phyloP scores from a whole-genome alignment of 2,888 invertebrate genomes.

The Nomada fabriciana region DNA sequence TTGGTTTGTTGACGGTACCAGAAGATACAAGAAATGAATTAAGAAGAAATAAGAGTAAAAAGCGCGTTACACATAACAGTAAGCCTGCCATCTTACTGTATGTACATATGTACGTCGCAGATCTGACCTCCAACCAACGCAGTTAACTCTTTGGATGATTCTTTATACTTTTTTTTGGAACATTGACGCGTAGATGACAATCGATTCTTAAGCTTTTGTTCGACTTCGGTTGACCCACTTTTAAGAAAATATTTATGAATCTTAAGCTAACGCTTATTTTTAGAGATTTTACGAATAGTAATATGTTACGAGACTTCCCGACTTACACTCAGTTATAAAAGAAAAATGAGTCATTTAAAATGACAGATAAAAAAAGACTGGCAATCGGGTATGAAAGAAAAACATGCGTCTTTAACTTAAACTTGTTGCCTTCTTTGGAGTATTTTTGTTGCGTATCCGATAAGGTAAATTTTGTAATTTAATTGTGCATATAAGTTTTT shows the following conservation, averaged over 20 bases:
- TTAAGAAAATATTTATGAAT: neutral
- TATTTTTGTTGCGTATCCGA: conserved; percentile 20
- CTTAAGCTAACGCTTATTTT: neutral
- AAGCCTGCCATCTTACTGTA: conserved; percentile 65
- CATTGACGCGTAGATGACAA: conserved; percentile 34
- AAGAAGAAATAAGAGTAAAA: conserved; percentile 37
- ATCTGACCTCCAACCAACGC: conserved; percentile 54
- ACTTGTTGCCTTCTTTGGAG: neutral
- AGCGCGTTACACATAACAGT: conserved; percentile 19
- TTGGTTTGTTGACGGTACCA: conserved; percentile 67
- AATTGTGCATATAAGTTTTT: neutral
- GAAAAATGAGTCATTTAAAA: neutral
- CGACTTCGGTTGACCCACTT: neutral
- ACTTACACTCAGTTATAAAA: neutral
- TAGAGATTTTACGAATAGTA: neutral
- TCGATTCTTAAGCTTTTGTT: neutral
- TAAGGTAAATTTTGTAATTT: conserved; percentile 33
- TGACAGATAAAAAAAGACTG: neutral
- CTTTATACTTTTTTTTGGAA: conserved; percentile 32
- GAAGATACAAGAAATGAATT: conserved; percentile 32
- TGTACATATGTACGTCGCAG: conserved; percentile 24
- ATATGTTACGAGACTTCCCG: neutral
- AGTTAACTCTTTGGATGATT: conserved; percentile 25
- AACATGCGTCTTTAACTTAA: neutral
- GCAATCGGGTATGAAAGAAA: conserved; percentile 20